phyloP scores from a whole-genome alignment of 2,888 invertebrate species.

The Drosophila planitibia region DNA sequence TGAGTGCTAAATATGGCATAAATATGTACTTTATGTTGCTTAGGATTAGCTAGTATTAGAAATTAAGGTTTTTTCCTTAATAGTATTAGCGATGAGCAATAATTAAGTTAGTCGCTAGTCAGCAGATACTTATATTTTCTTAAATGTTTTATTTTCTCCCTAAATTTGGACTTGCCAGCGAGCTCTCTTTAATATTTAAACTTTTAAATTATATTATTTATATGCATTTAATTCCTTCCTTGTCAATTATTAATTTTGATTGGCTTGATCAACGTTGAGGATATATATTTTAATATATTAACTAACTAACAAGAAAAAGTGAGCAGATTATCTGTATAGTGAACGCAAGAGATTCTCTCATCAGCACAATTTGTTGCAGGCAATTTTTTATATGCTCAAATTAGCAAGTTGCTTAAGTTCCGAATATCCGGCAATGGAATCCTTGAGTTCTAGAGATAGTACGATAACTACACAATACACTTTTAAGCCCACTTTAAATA shows the following conservation, averaged over 20 bases:
- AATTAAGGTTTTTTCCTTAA: background rate
- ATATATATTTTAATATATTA: background rate
- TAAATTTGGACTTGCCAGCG: background rate
- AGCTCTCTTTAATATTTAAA: background rate
- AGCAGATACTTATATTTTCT: background rate
- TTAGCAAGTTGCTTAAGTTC: background rate
- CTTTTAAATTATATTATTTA: background rate
- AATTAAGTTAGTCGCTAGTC: background rate
- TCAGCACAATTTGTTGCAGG: background rate
- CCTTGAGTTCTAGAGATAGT: background rate
- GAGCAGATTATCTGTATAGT: background rate
- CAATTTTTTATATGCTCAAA: background rate
- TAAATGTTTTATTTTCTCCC: too few species aligned
- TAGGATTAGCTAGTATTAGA: background rate
- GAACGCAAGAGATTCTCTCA: background rate
- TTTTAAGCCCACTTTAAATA: background rate
- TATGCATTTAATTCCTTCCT: background rate
- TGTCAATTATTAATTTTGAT: background rate
- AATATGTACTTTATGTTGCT: background rate
- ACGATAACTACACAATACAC: background rate
- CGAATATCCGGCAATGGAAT: background rate
- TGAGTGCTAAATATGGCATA: slow-evolving; percentile 9
- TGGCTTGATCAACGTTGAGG: background rate
- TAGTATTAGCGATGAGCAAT: background rate
- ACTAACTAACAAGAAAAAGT: background rate